These are phyloP conservation scores for Dicaeum eximium DNA, from an alignment of 2,113 vertebrate species.

Conservation along the genomic window DNA sequence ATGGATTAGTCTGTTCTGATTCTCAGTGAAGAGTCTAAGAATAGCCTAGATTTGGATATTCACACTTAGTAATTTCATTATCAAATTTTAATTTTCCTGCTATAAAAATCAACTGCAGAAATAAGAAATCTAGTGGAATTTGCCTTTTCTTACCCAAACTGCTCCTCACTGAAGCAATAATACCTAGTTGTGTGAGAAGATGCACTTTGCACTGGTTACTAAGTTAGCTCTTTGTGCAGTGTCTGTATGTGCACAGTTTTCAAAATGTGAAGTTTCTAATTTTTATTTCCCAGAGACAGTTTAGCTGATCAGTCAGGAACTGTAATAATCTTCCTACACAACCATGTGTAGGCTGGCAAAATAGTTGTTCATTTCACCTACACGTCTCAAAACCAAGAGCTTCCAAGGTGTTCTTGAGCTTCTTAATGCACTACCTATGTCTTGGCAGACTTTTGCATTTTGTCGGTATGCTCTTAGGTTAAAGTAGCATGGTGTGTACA, in stretches of 20 bases:
- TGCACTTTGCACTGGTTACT: neutral
- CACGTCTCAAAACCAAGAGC: neutral
- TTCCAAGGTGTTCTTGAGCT: neutral
- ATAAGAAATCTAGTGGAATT: neutral
- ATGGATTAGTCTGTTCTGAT: neutral
- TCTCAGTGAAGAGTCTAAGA: neutral
- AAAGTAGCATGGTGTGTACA: neutral
- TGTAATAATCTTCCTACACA: conserved; percentile 38
- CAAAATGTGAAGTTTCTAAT: neutral
- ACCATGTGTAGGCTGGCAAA: neutral
- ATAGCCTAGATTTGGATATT: neutral
- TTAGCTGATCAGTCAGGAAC: conserved; percentile 28
- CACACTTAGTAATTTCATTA: neutral
- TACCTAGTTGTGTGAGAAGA: neutral
- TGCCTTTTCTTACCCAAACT: neutral
- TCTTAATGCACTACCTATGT: neutral
- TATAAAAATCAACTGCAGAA: neutral
- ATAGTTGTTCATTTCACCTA: conserved; percentile 46
- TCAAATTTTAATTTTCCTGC: neutral
- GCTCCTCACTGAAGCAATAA: neutral
- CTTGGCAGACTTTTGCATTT: neutral
- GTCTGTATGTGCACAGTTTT: neutral
- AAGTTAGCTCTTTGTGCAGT: neutral
- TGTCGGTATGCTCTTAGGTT: neutral
- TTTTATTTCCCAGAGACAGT: conserved; percentile 23